A percentile compares a stretch with the other conserved stretches of the same genome.
phyloP scores from a whole-genome alignment of 2,797 vertebrate genomes.

The Pseudochromis fuscus region DNA sequence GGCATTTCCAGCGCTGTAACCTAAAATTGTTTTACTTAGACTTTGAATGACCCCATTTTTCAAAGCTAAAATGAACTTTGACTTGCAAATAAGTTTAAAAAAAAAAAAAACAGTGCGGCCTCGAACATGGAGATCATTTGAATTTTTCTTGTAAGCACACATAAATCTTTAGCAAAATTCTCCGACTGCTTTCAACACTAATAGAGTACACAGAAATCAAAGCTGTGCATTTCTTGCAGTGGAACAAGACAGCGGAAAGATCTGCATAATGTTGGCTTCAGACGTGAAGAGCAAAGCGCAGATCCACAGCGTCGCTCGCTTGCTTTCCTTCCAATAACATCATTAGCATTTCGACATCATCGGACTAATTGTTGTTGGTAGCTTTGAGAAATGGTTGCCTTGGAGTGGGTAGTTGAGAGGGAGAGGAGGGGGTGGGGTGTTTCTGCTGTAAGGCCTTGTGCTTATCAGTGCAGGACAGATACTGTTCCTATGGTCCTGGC shows the following conservation, averaged over 20 bases:
- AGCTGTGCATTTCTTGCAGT: constrained; percentile 46
- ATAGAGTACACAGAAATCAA: constrained; percentile 63
- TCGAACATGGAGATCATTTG: constrained; percentile 66
- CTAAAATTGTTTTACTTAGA: constrained; percentile 58
- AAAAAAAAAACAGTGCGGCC: constrained; percentile 28
- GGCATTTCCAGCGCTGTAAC: constrained; percentile 46
- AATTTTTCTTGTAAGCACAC: constrained; percentile 72
- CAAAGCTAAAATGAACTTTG: constrained; percentile 78
- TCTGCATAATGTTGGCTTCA: constrained; percentile 65
- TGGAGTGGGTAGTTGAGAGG: constrained; percentile 34
- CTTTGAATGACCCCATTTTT: constrained; percentile 56
- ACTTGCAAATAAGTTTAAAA: constrained; percentile 78
- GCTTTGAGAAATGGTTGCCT: constrained; percentile 55
- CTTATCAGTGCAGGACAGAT: constrained; percentile 80
- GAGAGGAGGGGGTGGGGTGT: constrained; percentile 21
- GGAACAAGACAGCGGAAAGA: constrained; percentile 38
- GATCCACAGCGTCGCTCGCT: constrained; percentile 30
- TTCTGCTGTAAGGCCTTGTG: constrained; percentile 65
- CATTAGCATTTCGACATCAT: constrained; percentile 75
- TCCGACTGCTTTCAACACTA: constrained; percentile 69
- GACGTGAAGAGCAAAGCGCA: constrained; percentile 49
- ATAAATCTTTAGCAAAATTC: constrained; percentile 70
- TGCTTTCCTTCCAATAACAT: constrained; percentile 60
- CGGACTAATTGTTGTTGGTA: constrained; percentile 70
- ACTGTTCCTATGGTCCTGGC: constrained; percentile 64